These are phyloP conservation scores for Liposcelis brunnea DNA, from an alignment of 2,888 invertebrate species.

Conservation along the genomic window DNA sequence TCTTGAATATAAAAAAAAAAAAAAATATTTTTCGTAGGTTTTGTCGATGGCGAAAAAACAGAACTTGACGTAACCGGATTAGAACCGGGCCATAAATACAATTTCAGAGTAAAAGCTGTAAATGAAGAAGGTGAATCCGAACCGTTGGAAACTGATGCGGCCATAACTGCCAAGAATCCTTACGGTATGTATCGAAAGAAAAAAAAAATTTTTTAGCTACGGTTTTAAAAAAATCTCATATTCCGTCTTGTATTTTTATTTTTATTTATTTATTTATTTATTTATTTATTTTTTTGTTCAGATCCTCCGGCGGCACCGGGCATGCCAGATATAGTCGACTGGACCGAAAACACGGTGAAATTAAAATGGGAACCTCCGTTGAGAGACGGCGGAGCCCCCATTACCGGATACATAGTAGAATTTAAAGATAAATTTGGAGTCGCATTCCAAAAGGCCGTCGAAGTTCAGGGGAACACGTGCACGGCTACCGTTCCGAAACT, in stretches of 20 bases:
- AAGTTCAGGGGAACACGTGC: slow-evolving; percentile 66
- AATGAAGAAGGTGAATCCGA: slow-evolving; percentile 97
- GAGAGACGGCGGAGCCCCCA: slow-evolving; percentile 82
- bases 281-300: slow-evolving; percentile 16
- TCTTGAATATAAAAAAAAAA: too few species aligned
- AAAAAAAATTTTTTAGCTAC: neutral
- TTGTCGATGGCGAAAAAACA: slow-evolving; percentile 61
- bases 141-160: slow-evolving; percentile 74
- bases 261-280: neutral
- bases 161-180: slow-evolving; percentile 92
- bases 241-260: neutral
- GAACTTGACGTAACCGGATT: slow-evolving; percentile 75
- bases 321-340: slow-evolving; percentile 78
- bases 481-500: slow-evolving; percentile 76
- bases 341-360: slow-evolving; percentile 79
- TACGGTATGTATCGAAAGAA: slow-evolving; percentile 39
- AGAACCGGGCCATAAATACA: slow-evolving; percentile 89
- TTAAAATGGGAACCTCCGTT: slow-evolving; percentile 82
- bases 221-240: neutral
- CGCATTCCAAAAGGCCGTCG: slow-evolving; percentile 68
- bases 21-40: slow-evolving; percentile 28
- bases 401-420: slow-evolving; percentile 84
- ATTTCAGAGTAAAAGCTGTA: slow-evolving; percentile 92
- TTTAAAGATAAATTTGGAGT: slow-evolving; percentile 77
- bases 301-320: slow-evolving; percentile 73